Conservation (phyloP, 2,113 vertebrate genomes). For the Oreochromis tanganicae region DNA sequence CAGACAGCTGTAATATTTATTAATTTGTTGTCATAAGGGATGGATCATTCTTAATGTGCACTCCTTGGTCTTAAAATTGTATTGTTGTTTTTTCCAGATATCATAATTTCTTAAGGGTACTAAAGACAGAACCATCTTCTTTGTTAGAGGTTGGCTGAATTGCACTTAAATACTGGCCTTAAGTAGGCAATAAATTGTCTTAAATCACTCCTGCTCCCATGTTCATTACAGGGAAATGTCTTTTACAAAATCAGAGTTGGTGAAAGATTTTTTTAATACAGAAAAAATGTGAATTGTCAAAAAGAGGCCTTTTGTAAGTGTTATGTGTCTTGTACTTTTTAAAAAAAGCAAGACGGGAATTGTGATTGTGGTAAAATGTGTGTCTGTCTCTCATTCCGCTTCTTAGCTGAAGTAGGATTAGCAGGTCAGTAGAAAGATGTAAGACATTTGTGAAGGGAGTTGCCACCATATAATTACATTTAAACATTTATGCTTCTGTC, state of each 20-base stretch:
- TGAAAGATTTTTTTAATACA: neutral
- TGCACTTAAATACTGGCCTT: neutral
- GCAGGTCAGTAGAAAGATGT: constrained; percentile 32
- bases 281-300: neutral
- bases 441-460: neutral
- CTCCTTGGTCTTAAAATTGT: constrained; percentile 11
- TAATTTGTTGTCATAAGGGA: constrained; percentile 27
- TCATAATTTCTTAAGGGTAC: constrained; percentile 11
- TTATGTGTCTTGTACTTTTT: neutral
- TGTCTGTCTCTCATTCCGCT: neutral
- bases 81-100: neutral
- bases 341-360: neutral
- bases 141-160: neutral
- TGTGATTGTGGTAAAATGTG: neutral
- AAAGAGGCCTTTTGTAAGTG: neutral
- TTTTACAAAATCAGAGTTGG: neutral
- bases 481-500: neutral
- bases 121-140: neutral
- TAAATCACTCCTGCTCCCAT: neutral
- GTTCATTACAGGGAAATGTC: neutral
- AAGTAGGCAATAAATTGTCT: neutral
- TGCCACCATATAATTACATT: neutral
- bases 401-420: neutral
- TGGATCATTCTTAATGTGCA: constrained; percentile 8
- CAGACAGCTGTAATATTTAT: constrained; percentile 23